A percentile compares a stretch with the other conserved stretches of the same genome.
These are phyloP conservation scores for Rhadina sibilatrix DNA, from an alignment of 2,113 vertebrate genomes.

Conservation along the genomic window DNA sequence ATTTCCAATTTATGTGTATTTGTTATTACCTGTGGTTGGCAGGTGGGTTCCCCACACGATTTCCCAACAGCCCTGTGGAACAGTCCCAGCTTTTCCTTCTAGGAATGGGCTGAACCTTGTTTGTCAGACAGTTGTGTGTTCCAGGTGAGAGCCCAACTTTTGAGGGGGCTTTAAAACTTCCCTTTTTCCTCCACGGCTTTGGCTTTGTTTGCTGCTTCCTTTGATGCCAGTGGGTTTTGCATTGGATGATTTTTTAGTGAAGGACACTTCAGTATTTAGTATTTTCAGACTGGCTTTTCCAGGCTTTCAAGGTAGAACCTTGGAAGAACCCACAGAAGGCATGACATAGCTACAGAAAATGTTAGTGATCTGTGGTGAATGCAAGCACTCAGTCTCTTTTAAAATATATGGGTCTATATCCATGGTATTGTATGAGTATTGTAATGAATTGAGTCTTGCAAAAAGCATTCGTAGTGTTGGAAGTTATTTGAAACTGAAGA, in stretches of 20 bases:
- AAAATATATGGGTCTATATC: neutral
- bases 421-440: neutral
- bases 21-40: neutral
- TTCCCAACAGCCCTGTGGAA: neutral
- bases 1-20: neutral
- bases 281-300: neutral
- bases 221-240: neutral
- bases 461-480: neutral
- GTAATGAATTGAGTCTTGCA: neutral
- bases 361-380: neutral
- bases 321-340: neutral
- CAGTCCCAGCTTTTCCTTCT: neutral
- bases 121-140: neutral
- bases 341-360: neutral
- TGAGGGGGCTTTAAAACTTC: neutral
- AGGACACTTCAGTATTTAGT: neutral
- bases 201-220: neutral
- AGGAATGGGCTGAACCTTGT: neutral
- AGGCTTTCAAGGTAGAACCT: neutral
- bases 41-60: fast-evolving
- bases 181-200: neutral
- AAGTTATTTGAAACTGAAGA: neutral
- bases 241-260: neutral
- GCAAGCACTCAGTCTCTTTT: neutral
- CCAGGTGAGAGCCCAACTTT: neutral